These are phyloP conservation scores for Rhodeus uyekii DNA, from an alignment of 2,797 vertebrate species.

Conservation along the genomic window DNA sequence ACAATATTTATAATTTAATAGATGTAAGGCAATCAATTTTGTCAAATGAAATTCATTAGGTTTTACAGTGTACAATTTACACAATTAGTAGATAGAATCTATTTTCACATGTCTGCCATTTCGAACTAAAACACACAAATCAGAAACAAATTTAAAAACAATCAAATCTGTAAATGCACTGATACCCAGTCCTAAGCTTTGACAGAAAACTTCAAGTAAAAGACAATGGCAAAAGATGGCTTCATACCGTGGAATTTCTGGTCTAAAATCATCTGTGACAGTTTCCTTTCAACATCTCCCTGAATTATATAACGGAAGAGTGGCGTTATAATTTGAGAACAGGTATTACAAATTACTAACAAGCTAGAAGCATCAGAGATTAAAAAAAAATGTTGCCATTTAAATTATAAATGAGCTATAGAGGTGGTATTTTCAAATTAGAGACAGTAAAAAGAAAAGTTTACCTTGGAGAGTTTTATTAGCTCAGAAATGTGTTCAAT, in stretches of 20 bases:
- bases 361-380: background rate
- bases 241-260: slow-evolving; percentile 91
- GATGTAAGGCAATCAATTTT: background rate
- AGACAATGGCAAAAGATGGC: background rate
- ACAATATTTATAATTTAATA: background rate
- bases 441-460: slow-evolving; percentile 4
- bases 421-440: background rate
- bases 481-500: slow-evolving; percentile 95
- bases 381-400: background rate
- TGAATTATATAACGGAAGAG: slow-evolving; percentile 59
- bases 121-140: background rate
- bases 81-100: background rate
- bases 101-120: background rate
- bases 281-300: slow-evolving; percentile 94
- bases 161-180: background rate
- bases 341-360: background rate
- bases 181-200: no score
- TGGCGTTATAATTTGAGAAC: background rate
- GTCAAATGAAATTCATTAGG: background rate
- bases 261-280: slow-evolving; percentile 98
- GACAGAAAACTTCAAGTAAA: background rate
- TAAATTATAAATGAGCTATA: background rate
- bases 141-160: background rate
- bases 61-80: background rate
- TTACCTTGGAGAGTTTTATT: slow-evolving; percentile 96